Percentiles rank a stretch among this genome's conserved stretches.
These are phyloP conservation scores for Macropus fuliginosus DNA, from an alignment of 2,797 vertebrate species.

Conservation along the genomic window DNA sequence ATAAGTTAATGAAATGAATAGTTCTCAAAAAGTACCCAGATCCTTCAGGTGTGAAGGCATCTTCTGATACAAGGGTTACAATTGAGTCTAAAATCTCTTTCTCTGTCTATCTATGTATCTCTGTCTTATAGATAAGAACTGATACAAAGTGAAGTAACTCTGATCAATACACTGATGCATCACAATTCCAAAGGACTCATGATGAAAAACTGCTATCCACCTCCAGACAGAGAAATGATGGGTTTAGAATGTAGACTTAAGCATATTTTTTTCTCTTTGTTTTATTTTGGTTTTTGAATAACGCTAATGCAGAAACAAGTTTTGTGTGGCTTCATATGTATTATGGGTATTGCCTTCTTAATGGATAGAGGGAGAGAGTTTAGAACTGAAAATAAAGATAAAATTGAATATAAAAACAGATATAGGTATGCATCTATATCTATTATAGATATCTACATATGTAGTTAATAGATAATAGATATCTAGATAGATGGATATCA, in stretches of 20 bases:
- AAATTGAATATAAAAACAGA: not conserved
- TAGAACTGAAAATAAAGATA: not conserved
- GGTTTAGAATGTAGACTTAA: not conserved
- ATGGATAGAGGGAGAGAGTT: not conserved
- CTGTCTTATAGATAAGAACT: not conserved
- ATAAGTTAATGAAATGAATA: not conserved
- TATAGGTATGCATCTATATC: not conserved
- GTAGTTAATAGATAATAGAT: not conserved
- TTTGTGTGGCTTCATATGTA: not conserved
- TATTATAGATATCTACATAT: not conserved
- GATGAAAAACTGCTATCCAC: not conserved
- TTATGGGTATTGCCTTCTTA: not conserved
- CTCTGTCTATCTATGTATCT: too few relatives aligned
- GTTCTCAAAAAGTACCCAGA: not conserved
- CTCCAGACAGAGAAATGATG: not conserved
- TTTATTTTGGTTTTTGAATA: not conserved
- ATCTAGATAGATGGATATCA: not conserved
- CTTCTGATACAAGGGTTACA: not conserved
- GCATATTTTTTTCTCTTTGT: not conserved
- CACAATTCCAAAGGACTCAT: not conserved
- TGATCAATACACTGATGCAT: not conserved
- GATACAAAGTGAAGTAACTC: not conserved
- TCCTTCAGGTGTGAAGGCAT: not conserved
- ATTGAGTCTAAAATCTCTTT: not conserved
- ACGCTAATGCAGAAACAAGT: not conserved